These are phyloP conservation scores for Dendrolimus kikuchii DNA, from an alignment of 1,140 invertebrate genomes.

Conservation along the genomic window DNA sequence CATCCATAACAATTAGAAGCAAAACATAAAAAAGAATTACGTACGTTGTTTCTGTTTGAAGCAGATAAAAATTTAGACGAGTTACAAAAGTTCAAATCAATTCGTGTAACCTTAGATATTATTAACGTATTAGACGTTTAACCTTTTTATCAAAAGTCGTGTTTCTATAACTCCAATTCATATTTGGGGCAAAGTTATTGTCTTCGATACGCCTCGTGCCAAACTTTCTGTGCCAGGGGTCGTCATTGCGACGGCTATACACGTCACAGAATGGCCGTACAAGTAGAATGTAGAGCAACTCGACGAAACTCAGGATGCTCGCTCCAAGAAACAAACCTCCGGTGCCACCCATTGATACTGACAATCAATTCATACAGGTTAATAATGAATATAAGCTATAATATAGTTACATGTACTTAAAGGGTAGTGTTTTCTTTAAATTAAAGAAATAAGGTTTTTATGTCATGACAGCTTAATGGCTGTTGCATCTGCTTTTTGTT, in stretches of 20 bases:
- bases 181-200: conserved; percentile 37
- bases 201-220: conserved; percentile 42
- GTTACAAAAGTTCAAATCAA: too few relatives aligned
- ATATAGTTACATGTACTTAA: neutral
- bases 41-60: too few relatives aligned
- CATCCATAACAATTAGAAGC: too few relatives aligned
- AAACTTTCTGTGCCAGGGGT: conserved; percentile 53
- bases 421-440: neutral
- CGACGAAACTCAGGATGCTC: conserved; percentile 76
- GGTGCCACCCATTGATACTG: conserved; percentile 77
- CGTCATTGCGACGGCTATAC: conserved; percentile 41
- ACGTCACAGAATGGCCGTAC: conserved; percentile 56
- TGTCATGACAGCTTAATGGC: too few relatives aligned
- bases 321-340: conserved; percentile 76
- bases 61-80: too few relatives aligned
- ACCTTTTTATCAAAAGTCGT: conserved; percentile 5
- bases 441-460: too few relatives aligned
- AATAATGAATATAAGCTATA: neutral
- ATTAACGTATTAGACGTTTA: neutral
- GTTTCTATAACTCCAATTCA: conserved; percentile 22
- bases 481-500: too few relatives aligned
- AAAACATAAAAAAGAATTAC: too few relatives aligned
- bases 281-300: conserved; percentile 68
- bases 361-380: conserved; percentile 13
- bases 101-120: too few relatives aligned